phyloP scores from a whole-genome alignment of 2,797 vertebrate genomes.

The Antrozous pallidus region DNA sequence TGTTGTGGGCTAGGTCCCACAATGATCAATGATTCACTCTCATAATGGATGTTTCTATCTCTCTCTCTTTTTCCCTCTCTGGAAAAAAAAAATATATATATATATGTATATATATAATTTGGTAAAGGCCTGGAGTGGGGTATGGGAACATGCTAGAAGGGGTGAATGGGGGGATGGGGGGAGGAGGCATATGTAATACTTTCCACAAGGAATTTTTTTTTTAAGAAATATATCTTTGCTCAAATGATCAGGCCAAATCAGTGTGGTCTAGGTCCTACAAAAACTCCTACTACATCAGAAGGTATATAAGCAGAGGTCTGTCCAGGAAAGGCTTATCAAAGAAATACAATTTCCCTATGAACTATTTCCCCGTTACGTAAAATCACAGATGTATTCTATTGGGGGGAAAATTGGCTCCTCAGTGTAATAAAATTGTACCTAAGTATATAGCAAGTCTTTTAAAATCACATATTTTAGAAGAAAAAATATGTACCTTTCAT shows the following conservation, averaged over 20 bases:
- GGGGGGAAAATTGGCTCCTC: background rate
- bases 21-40: too few relatives aligned
- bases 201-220: too few relatives aligned
- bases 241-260: background rate
- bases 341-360: background rate
- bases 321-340: background rate
- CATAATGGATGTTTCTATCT: too few relatives aligned
- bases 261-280: background rate
- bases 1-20: too few relatives aligned
- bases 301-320: background rate
- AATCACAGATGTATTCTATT: background rate
- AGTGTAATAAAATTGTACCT: background rate
- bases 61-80: too few relatives aligned
- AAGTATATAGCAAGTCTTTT: background rate
- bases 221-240: background rate
- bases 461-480: constrained; percentile 42
- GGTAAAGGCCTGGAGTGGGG: too few relatives aligned
- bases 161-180: too few relatives aligned
- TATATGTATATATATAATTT: too few relatives aligned
- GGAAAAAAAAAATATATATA: too few relatives aligned
- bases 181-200: too few relatives aligned
- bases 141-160: too few relatives aligned
- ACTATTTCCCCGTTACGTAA: background rate
- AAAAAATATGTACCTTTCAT: constrained; percentile 15
- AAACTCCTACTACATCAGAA: background rate